Base-by-base conservation (phyloP, 2,888 invertebrate species). In the Drosophila limbata region DNA sequence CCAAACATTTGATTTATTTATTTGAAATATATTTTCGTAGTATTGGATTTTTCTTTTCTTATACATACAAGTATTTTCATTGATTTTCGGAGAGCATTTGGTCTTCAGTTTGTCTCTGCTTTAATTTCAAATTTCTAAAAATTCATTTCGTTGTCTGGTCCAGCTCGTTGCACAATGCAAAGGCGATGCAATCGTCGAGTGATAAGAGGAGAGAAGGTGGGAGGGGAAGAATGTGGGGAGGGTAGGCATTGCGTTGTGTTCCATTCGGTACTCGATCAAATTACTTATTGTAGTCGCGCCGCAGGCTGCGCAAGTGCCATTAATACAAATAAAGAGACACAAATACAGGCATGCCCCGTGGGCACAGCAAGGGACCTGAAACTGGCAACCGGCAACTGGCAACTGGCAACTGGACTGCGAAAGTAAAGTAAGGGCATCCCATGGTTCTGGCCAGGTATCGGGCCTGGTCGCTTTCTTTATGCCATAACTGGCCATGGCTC, bases 291-390 rank as follows among this genome's bases (percentile, higher is more conserved):
- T 80, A 69, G 59, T 64, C 56, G 81, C 86, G 89, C 84, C 87
- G 82, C 87, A 84, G 81, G 87, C 86, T 84, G 84, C 87, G 76
- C 76, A 79, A 86, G 87, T 86, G 79, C 84, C 84, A 88, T 86
- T 88, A 84, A 88, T 88, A 84, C 87, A 88, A 86, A 84, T 84
- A 86, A 83, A 88, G 88, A 83, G 83, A 80, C 88, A 80, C 84
- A 85, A 83, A 80, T 88, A 75, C 77, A 45, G 67, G 65, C 75
- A 35, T 21, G 52, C 55, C 72, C 59, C 15, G 17, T 55, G 72
- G 72, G 63, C 72, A 65, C 13, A 47, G 55, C 21, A 25, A 17
- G 50, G 25, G 19, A 48, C 51, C 28, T 10, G 15, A 15, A n/a
- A n/a, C n/a, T n/a, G n/a, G n/a, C n/a, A 5, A n/a, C 15, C 13